Evolutionary conservation across 2,797 vertebrate species (phyloP).

Genomic region (Enteromius argenteus): DNA sequence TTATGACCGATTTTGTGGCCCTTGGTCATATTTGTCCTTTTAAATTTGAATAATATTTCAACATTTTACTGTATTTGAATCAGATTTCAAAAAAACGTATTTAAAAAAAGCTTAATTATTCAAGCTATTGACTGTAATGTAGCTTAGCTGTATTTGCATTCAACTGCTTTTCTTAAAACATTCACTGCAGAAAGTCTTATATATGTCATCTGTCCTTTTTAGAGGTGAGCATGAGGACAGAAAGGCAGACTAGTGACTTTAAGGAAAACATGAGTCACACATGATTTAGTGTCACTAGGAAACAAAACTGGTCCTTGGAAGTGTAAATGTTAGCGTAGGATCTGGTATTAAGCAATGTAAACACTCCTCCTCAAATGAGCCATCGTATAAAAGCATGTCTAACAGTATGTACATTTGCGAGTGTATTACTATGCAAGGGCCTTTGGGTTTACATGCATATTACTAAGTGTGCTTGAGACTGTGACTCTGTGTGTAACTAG

Average conservation of each 20-base stretch:
- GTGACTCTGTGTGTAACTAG: constrained; percentile 35
- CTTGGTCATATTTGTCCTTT: not conserved
- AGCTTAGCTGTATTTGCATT: not conserved
- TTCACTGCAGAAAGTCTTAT: not conserved
- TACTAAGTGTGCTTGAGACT: constrained; percentile 17
- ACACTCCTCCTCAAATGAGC: constrained; percentile 14
- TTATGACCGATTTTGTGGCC: no score
- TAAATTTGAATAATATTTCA: not conserved
- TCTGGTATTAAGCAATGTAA: constrained; percentile 13
- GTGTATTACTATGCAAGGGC: not conserved
- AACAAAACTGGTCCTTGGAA: constrained; percentile 9
- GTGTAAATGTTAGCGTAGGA: constrained; percentile 27
- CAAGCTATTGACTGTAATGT: not conserved
- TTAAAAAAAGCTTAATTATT: not conserved
- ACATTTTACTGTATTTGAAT: not conserved
- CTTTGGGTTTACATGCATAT: not conserved
- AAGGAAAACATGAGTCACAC: constrained; percentile 43
- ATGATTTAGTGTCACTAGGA: constrained; percentile 5
- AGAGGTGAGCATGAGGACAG: constrained; percentile 12
- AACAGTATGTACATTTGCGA: not conserved
- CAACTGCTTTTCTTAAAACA: not conserved
- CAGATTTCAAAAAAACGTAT: not conserved
- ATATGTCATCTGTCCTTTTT: constrained; percentile 6
- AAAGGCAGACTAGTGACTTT: constrained; percentile 10
- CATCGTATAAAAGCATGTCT: not conserved